Conservation (phyloP, 2,113 vertebrate genomes). For the Eubucco bourcierii region DNA sequence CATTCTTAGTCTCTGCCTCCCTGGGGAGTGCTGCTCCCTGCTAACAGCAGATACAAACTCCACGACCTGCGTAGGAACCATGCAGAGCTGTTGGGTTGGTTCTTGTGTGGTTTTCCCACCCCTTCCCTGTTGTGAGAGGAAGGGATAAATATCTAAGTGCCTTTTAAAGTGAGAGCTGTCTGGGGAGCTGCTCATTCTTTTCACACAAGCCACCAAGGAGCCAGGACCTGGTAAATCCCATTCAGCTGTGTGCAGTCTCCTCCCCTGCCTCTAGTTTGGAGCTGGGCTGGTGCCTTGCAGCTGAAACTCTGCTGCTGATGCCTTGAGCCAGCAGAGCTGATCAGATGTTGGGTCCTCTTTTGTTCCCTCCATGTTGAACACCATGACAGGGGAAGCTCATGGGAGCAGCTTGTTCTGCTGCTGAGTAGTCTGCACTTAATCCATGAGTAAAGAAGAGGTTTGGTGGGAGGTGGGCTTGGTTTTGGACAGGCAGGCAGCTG, state of each 20-base stretch:
- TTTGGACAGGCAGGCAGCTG: background rate
- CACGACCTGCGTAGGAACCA: background rate
- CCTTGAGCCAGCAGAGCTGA: background rate
- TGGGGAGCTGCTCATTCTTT: background rate
- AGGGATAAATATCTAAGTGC: background rate
- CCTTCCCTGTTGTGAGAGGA: background rate
- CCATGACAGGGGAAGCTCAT: background rate
- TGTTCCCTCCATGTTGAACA: background rate
- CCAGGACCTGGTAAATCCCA: background rate
- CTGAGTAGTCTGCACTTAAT: background rate
- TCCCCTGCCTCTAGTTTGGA: background rate
- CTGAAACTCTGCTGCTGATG: background rate
- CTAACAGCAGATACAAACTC: background rate
- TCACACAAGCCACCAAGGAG: background rate
- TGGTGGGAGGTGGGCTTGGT: fast-evolving
- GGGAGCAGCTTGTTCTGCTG: background rate
- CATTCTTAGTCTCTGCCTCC: background rate
- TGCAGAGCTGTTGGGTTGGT: background rate
- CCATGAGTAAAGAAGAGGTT: background rate
- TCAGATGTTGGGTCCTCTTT: background rate
- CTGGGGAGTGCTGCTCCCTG: background rate
- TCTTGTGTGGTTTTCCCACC: no score
- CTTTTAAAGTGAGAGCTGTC: background rate
- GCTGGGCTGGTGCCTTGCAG: background rate
- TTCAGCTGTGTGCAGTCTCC: background rate